Evolutionary conservation across 2,888 invertebrate genomes (phyloP).

Genomic region (Bombylius discolor): DNA sequence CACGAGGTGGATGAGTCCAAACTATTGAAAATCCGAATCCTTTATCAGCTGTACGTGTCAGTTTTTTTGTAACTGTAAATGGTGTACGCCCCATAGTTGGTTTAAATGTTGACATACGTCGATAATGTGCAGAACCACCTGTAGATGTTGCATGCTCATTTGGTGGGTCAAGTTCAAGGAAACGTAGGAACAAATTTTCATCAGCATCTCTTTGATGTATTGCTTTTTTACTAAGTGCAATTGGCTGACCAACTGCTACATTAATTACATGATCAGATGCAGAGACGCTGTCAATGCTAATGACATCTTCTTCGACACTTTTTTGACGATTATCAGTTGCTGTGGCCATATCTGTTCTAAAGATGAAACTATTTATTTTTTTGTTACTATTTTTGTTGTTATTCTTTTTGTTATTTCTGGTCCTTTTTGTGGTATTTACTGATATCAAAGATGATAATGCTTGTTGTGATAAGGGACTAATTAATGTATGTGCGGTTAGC

Average conservation of each 20-base stretch:
- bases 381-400: constrained; percentile 6
- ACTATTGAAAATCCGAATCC: constrained; percentile 79
- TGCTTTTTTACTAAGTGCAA: constrained; percentile 42
- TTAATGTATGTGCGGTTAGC: constrained; percentile 1
- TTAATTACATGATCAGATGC: constrained; percentile 15
- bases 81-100: constrained; percentile 57
- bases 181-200: constrained; percentile 58
- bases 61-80: constrained; percentile 61
- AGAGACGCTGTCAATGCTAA: constrained; percentile 29
- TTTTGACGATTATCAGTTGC: constrained; percentile 27
- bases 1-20: constrained; percentile 78
- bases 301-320: constrained; percentile 31
- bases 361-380: constrained; percentile 9
- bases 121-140: constrained; percentile 24
- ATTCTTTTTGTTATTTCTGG: background rate
- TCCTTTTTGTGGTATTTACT: constrained; percentile 26
- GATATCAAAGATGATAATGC: constrained; percentile 4
- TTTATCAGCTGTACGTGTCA: constrained; percentile 42
- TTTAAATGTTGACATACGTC: constrained; percentile 34
- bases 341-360: constrained; percentile 10
- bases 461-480: background rate
- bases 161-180: constrained; percentile 68
- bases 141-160: constrained; percentile 39
- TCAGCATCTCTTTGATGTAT: constrained; percentile 52
- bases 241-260: constrained; percentile 18